Evolutionary conservation across 2,797 vertebrate genomes (phyloP).

Genomic region (Leptoclinus maculatus): DNA sequence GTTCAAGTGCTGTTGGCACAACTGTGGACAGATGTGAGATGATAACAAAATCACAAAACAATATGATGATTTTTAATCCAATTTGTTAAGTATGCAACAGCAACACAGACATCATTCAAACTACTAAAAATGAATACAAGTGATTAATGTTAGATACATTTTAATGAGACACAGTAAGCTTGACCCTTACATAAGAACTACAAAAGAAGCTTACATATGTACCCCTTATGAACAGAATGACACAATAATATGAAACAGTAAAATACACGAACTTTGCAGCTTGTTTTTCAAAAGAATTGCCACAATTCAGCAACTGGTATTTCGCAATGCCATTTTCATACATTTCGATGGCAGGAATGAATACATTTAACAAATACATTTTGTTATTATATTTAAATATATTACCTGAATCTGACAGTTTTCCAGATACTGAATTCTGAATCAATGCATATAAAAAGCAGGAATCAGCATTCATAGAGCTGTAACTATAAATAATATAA

Average conservation of each 20-base stretch:
- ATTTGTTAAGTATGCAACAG: background rate
- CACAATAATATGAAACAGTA: background rate
- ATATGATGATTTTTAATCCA: background rate
- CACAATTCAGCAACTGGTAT: no score
- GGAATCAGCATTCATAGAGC: background rate
- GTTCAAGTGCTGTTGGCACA: no score
- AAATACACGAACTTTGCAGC: no score
- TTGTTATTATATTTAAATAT: no score
- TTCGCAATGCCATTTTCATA: no score
- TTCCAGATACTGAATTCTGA: no score
- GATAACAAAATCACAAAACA: background rate
- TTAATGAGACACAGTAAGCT: background rate
- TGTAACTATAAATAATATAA: background rate
- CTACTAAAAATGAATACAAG: background rate
- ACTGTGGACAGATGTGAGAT: no score
- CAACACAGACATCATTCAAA: background rate
- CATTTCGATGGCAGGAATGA: no score
- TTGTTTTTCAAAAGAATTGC: no score
- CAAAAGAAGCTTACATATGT: background rate
- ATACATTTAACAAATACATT: no score
- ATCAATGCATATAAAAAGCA: background rate
- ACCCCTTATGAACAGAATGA: background rate
- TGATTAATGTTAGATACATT: background rate
- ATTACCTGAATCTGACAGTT: no score
- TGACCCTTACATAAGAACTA: background rate